Evolutionary conservation across 2,113 vertebrate genomes (phyloP), one percentile per base, ranked within the genome.

Genomic region (Lucifuga dentata): DNA sequence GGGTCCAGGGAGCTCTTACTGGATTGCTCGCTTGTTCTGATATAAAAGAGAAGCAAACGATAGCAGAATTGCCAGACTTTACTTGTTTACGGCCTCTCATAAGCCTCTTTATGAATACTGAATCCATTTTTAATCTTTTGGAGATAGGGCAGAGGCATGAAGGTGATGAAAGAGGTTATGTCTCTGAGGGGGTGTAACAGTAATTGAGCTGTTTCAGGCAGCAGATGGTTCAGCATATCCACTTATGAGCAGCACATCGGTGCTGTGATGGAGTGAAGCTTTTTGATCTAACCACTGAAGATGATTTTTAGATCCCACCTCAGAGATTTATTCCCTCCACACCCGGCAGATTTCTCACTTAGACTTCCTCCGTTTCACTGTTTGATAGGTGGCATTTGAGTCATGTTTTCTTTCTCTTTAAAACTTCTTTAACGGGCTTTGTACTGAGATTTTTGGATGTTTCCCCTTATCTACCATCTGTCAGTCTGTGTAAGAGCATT

Each of bases 1-100:
- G 36, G 55, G 65, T 51, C 41, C 63, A 17, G 20, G 45, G 29
- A 43, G 59, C 56, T 35, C 10, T 63, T 26, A 24, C 35, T 45
- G 39, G 6, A 36, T 45, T 68, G 19, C 38, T 67, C 39, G 56
- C 45, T 58, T 46, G 48, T 24, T 75, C 41, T 33, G 55, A 3
- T 3, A 23, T 49, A 70, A 57, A 58, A 73, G 64, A 73, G 68
- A 58, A 58, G 44, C 48, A 38, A 32, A 69, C 66, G 72, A 61
- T 13, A 0, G 35, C 68, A 40, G 57, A 19, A 68, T 69, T 24
- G 62, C 15, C 38, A 29, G 58, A 29, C 26, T 44, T 44, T 43
- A 24, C 50, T 36, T 36, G 11, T 40, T 58, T 60, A 29, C 33
- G 19, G 41, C 2, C 5, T 5, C 8, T 7, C 26, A 29, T 29